phyloP scores from a whole-genome alignment of 2,113 vertebrate genomes.

The Psammodynastes pulverulentus region DNA sequence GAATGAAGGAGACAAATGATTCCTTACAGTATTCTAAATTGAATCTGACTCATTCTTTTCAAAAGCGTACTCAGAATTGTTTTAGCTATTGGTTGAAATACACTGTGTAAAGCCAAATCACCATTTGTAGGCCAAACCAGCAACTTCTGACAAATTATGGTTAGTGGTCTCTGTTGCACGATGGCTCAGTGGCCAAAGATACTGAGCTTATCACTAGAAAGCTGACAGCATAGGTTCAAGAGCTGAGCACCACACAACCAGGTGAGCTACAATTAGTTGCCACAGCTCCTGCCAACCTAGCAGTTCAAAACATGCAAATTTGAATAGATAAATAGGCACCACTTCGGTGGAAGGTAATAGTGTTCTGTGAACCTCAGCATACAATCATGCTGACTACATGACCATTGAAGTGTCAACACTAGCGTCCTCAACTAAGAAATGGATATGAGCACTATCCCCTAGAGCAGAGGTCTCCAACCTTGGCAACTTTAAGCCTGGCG shows the following conservation, averaged over 20 bases:
- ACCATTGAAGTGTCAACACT: not conserved
- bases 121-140: not conserved
- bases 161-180: not conserved
- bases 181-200: not conserved
- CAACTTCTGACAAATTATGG: not conserved
- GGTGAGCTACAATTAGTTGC: not conserved
- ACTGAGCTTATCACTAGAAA: not conserved
- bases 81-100: not conserved
- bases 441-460: not conserved
- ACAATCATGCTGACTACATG: not conserved
- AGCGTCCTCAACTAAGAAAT: not conserved
- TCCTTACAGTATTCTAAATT: not conserved
- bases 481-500: too few species aligned
- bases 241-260: not conserved
- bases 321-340: not conserved
- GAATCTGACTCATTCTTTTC: not conserved
- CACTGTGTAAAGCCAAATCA: not conserved
- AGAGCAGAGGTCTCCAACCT: not conserved
- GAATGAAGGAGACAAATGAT: not conserved
- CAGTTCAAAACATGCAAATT: not conserved
- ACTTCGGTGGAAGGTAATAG: not conserved
- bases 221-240: not conserved
- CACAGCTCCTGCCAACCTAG: not conserved
- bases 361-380: not conserved
- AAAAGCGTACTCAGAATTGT: not conserved